These are phyloP conservation scores for Corythornis vintsioides DNA, from an alignment of 2,113 vertebrate genomes.

Conservation along the genomic window DNA sequence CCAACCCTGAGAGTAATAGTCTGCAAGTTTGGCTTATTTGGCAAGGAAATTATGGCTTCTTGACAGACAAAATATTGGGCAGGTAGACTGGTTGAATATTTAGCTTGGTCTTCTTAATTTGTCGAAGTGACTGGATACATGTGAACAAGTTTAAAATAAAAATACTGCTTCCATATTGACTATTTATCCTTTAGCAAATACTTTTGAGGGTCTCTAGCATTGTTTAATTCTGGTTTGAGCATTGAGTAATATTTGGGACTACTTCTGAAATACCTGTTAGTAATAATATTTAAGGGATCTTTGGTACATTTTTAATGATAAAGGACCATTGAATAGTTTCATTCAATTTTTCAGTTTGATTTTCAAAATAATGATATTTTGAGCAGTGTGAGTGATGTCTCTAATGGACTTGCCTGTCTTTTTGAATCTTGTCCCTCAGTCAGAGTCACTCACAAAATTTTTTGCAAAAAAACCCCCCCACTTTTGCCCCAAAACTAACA, in stretches of 20 bases:
- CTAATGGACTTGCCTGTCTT: not conserved
- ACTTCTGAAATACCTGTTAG: not conserved
- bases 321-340: not conserved
- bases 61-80: conserved; percentile 14
- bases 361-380: conserved; percentile 4
- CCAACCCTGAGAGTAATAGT: not conserved
- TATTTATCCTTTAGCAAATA: not conserved
- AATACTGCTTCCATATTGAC: not conserved
- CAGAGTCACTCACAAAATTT: not conserved
- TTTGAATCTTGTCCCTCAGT: not conserved
- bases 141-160: not conserved
- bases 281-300: not conserved
- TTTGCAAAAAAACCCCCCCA: not conserved
- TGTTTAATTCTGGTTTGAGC: not conserved
- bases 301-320: not conserved
- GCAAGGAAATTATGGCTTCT: not conserved
- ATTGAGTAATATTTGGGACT: not conserved
- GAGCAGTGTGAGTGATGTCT: not conserved
- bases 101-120: not conserved
- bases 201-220: not conserved
- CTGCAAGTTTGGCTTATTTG: conserved; percentile 41
- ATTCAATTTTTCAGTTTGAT: not conserved
- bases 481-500: not conserved
- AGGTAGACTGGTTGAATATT: not conserved
- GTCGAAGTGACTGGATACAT: not conserved